Evolutionary conservation across 2,113 vertebrate species (phyloP), one percentile per base, ranked within the genome.

Genomic region (Pygoscelis adeliae): DNA sequence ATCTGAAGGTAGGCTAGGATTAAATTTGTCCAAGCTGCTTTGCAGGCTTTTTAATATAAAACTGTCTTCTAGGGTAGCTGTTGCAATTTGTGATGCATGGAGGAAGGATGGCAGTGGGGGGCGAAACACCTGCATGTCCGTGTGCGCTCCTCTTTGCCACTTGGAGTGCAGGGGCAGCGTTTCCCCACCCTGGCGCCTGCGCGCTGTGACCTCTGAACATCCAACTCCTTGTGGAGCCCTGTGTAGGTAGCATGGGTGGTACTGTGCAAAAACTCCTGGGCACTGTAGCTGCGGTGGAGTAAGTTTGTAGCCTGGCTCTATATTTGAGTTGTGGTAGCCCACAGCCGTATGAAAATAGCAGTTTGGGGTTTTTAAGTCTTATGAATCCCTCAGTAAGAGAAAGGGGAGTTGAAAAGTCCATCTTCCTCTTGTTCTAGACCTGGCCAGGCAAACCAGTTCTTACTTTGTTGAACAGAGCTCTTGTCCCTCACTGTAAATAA

Each of bases 391-490:
- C 94, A 71, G 98, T 94, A 98, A 98, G 97, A 91, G 70, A 95
- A 98, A 97, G 97, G 93, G 93, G 91, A 93, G 40, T 92, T 88
- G 86, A 91, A 40, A 65, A 79, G 94, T 96, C 97, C 72, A 87
- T 98, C 98, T 96, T 96, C 52, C 56, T 96, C 52, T 76, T n/a
- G 38, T n/a, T 94, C 96, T 95, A 87, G 49, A 87, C 91, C 77
- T 77, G 92, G 96, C 95, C 87, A 71, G 97, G 97, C 97, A 98
- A 97, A 97, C 96, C 71, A 92, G 63, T 96, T 98, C 82, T 97
- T 96, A 70, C 85, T 95, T 87, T 87, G 47, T 89, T 97, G 89
- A 96, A 95, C 72, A 96, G 83, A 97, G 52, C 56, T 76, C 87
- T 56, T 67, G 22, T 88, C 38, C 52, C 42, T 67, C 17, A 18